Conservation (phyloP, 2,888 invertebrate genomes). For the Eucriotettix oculatus region DNA sequence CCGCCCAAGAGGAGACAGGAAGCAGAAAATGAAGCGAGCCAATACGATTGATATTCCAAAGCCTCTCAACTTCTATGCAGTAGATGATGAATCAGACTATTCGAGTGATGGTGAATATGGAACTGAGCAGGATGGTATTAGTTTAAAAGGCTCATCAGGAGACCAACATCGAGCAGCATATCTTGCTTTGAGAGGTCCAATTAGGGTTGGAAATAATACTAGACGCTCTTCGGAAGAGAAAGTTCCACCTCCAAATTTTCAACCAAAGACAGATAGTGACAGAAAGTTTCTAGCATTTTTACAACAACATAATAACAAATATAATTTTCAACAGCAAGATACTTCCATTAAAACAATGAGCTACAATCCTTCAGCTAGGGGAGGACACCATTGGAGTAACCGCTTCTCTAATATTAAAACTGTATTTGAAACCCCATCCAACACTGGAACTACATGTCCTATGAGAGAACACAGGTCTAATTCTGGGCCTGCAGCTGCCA, state of each 20-base stretch:
- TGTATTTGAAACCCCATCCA: constrained; percentile 45
- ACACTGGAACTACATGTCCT: constrained; percentile 4
- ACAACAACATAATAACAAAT: constrained; percentile 45
- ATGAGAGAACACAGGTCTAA: constrained; percentile 1
- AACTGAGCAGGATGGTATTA: constrained; percentile 3
- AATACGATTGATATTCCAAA: constrained; percentile 81
- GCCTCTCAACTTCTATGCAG: constrained; percentile 31
- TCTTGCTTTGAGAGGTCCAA: constrained; percentile 37
- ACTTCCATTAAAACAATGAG: constrained; percentile 16
- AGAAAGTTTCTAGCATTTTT: constrained; percentile 70
- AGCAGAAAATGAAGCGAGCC: constrained; percentile 67
- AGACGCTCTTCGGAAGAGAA: constrained; percentile 24
- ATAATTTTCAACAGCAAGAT: constrained; percentile 21
- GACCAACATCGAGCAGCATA: constrained; percentile 22
- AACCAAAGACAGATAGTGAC: constrained; percentile 73
- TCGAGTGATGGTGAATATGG: constrained; percentile 32
- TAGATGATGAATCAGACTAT: constrained; percentile 20
- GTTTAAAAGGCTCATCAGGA: constrained; percentile 1
- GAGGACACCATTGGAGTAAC: constrained; percentile 56
- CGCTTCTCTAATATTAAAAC: constrained; percentile 72
- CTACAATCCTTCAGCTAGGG: constrained; percentile 20
- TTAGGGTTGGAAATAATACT: constrained; percentile 26
- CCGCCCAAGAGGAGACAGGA: constrained; percentile 35
- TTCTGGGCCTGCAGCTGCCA: constrained; percentile 27
- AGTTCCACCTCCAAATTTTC: constrained; percentile 44